Evolutionary conservation across 2,888 invertebrate genomes (phyloP).

Genomic region (Calameuta idolon): DNA sequence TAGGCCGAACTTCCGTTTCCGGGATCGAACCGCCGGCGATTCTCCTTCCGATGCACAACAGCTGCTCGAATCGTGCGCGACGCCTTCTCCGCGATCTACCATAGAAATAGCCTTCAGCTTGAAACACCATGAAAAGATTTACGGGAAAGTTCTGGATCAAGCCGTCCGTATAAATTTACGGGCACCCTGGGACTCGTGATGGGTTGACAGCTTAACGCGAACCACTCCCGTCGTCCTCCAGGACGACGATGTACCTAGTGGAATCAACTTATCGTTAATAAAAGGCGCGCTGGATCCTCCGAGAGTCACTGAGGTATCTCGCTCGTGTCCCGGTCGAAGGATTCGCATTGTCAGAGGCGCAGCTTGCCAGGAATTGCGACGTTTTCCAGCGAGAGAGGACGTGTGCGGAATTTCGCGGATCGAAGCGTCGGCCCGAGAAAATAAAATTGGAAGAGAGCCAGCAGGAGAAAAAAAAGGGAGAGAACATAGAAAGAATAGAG

Average conservation of each 20-base stretch:
- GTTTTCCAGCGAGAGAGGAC: background rate
- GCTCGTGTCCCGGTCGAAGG: background rate
- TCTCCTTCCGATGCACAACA: conserved; percentile 15
- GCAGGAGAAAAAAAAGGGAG: background rate
- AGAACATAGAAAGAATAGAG: background rate
- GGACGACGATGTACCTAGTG: background rate
- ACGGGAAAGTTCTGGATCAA: background rate
- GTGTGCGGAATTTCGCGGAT: background rate
- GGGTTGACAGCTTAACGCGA: background rate
- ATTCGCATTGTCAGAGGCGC: background rate
- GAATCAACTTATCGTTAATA: background rate
- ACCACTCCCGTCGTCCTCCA: background rate
- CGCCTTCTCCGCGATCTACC: conserved; percentile 10
- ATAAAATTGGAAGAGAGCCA: background rate
- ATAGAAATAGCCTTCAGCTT: background rate
- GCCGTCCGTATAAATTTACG: background rate
- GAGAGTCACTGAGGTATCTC: background rate
- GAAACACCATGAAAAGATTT: background rate
- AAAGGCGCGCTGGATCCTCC: background rate
- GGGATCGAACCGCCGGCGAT: conserved; percentile 23
- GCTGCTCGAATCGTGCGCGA: conserved; percentile 37
- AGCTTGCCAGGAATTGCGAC: background rate
- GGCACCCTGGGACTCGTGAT: background rate
- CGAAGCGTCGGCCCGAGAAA: background rate
- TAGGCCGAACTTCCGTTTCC: conserved; percentile 44